These are phyloP conservation scores for Orthosia gothica DNA, from an alignment of 2,888 invertebrate genomes.

Conservation along the genomic window DNA sequence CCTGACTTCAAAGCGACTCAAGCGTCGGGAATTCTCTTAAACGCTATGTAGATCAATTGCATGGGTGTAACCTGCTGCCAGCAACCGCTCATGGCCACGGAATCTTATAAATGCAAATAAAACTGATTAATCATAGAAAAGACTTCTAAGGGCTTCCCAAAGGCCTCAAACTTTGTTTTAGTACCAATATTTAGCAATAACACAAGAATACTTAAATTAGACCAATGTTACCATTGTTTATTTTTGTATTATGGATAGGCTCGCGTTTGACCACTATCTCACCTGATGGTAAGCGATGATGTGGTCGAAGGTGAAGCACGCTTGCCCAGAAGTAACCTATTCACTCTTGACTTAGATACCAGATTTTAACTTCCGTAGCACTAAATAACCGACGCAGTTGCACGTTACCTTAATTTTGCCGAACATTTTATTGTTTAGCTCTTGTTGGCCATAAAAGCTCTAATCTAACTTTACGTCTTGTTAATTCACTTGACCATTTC, in stretches of 20 bases:
- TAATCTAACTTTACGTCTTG: slow-evolving; percentile 85
- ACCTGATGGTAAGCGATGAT: too few relatives aligned
- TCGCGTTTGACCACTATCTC: too few relatives aligned
- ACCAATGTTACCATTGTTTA: background rate
- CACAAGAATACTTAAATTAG: background rate
- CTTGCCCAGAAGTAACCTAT: too few relatives aligned
- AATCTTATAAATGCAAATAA: slow-evolving; percentile 21
- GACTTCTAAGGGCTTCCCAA: background rate
- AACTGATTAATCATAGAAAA: background rate
- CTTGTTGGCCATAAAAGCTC: slow-evolving; percentile 72
- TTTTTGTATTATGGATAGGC: too few relatives aligned
- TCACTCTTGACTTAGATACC: too few relatives aligned
- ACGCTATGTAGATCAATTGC: slow-evolving; percentile 38
- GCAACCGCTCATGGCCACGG: slow-evolving; percentile 19
- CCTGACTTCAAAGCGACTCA: slow-evolving; percentile 45
- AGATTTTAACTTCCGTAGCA: background rate
- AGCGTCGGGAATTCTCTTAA: slow-evolving; percentile 47
- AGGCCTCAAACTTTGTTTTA: background rate
- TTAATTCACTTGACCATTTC: slow-evolving; percentile 86
- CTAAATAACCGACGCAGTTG: slow-evolving; percentile 29
- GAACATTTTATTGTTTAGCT: slow-evolving; percentile 61
- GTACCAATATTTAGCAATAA: background rate
- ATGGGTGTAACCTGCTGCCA: slow-evolving; percentile 30
- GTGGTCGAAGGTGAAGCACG: too few relatives aligned
- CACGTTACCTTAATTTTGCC: slow-evolving; percentile 57